phyloP scores from a whole-genome alignment of 1,140 invertebrate species.

The Diabrotica undecimpunctata region DNA sequence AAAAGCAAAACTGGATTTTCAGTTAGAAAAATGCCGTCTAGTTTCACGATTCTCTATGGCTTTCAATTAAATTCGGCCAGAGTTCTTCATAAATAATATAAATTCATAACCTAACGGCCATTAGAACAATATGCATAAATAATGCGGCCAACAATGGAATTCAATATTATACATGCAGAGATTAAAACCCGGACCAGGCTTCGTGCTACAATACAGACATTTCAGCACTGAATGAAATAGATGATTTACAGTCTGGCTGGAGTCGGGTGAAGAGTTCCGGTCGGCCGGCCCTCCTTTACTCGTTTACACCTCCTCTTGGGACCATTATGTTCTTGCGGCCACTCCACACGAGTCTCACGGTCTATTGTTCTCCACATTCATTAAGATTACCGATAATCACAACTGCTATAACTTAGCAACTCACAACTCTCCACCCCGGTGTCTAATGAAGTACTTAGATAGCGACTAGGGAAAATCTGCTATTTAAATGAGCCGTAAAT shows the following conservation, averaged over 20 bases:
- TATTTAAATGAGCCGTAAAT: conserved; percentile 28
- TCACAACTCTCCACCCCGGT: conserved; percentile 15
- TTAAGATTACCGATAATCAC: conserved; percentile 32
- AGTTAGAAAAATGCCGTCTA: too few species aligned
- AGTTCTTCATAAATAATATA: neutral
- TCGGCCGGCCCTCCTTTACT: neutral
- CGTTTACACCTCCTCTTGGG: neutral
- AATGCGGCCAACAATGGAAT: neutral
- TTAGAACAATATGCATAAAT: conserved; percentile 3
- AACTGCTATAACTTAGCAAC: conserved; percentile 15
- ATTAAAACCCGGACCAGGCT: neutral
- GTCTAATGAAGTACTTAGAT: conserved; percentile 30
- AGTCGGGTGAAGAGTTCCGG: conserved; percentile 1
- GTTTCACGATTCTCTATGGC: too few species aligned
- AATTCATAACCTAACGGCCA: neutral
- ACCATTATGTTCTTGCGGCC: conserved; percentile 1
- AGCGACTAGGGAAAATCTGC: conserved; percentile 20
- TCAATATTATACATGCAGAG: conserved; percentile 1
- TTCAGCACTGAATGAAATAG: neutral
- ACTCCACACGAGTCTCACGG: conserved; percentile 1
- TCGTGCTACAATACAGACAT: conserved; percentile 2
- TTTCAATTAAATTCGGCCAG: neutral
- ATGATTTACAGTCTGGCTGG: neutral
- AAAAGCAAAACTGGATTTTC: too few species aligned
- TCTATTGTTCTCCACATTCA: conserved; percentile 29